A percentile compares a stretch with the other conserved stretches of the same genome.
Evolutionary conservation across 2,113 vertebrate species (phyloP).

Genomic region (Numida meleagris): DNA sequence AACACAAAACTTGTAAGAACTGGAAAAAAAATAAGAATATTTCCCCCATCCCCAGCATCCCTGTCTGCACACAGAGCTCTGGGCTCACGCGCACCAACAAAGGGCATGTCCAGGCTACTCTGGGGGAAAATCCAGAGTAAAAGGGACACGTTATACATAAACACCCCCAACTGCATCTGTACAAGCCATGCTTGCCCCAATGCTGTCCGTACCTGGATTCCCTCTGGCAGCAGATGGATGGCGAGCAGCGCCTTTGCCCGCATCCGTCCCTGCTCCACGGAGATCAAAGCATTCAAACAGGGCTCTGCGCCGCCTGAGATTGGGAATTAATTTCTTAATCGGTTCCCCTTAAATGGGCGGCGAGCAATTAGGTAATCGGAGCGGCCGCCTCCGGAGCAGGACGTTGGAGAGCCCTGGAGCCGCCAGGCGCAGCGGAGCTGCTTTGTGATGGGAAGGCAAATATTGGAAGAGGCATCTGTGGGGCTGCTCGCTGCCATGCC

Average conservation of each 20-base stretch:
- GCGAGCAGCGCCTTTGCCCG: neutral
- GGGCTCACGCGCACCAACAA: neutral
- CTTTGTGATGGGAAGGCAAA: neutral
- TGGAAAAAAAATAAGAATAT: accelerated
- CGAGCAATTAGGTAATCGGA: neutral
- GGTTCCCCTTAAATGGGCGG: neutral
- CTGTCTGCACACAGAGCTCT: too few relatives aligned
- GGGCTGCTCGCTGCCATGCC: neutral
- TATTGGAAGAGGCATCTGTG: constrained; percentile 38
- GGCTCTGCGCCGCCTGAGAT: neutral
- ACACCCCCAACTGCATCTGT: neutral
- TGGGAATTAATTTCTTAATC: constrained; percentile 4
- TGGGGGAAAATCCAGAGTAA: neutral
- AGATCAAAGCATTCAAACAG: neutral
- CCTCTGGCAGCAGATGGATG: neutral
- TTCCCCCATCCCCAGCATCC: neutral
- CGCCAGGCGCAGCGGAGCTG: neutral
- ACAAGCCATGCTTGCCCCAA: neutral
- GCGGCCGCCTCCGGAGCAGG: neutral
- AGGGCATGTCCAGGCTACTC: neutral
- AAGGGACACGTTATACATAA: neutral
- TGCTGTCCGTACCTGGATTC: neutral
- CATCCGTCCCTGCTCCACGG: neutral
- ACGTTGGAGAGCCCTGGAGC: neutral
- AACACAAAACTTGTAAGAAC: neutral